Percentiles rank a stretch among this genome's conserved stretches.
These are phyloP conservation scores for Schizopygopsis pylzovi DNA, from an alignment of 2,797 vertebrate species.

Conservation along the genomic window DNA sequence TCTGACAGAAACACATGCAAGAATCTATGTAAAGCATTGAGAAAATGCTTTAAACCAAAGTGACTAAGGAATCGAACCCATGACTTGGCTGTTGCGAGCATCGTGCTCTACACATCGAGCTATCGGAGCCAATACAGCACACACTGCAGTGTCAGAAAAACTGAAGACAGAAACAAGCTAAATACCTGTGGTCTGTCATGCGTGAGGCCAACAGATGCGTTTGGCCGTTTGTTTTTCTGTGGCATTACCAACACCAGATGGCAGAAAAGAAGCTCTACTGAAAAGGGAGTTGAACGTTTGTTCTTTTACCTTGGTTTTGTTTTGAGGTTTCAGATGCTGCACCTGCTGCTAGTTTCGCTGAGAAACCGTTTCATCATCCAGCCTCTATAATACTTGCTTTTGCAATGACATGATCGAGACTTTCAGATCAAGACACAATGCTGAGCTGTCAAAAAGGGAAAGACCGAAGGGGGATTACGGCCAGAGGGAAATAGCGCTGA, in stretches of 20 bases:
- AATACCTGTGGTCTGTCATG: background rate
- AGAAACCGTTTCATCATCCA: background rate
- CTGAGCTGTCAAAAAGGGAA: constrained; percentile 33
- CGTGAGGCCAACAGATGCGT: background rate
- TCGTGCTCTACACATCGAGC: background rate
- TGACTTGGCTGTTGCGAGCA: background rate
- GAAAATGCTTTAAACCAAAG: background rate
- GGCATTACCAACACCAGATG: constrained; percentile 2
- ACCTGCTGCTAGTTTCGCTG: constrained; percentile 26
- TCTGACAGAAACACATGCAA: constrained; percentile 19
- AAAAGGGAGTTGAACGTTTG: background rate
- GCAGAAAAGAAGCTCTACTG: background rate
- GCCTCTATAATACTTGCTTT: background rate
- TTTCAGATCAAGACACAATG: background rate
- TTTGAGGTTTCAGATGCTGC: constrained; percentile 15
- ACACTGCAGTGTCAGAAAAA: background rate
- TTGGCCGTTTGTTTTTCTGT: background rate
- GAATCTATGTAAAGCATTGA: background rate
- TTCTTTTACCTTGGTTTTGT: constrained; percentile 20
- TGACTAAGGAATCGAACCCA: background rate
- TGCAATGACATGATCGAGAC: background rate
- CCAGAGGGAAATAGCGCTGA: constrained; percentile 22
- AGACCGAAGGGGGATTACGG: constrained; percentile 33
- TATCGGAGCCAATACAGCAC: background rate
- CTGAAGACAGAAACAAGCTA: background rate